A percentile compares a stretch with the other conserved stretches of the same genome.
Evolutionary conservation across 2,113 vertebrate species (phyloP).

Genomic region (Hemiscyllium ocellatum): DNA sequence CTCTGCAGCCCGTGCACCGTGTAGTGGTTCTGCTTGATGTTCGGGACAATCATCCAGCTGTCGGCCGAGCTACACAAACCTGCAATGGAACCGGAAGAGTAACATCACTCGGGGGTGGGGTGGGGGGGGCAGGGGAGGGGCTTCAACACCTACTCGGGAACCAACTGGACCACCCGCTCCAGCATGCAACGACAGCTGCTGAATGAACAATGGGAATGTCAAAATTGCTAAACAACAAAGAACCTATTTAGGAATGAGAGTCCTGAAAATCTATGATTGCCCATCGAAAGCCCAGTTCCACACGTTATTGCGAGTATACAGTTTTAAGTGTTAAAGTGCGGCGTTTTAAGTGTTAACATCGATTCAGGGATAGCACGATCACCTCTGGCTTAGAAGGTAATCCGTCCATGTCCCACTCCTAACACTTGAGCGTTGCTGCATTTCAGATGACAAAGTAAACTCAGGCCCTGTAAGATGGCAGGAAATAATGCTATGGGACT

Average conservation of each 20-base stretch:
- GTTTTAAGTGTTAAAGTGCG: no score
- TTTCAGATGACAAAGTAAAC: not conserved
- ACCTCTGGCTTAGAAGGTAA: not conserved
- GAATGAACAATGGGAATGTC: not conserved
- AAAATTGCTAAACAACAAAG: not conserved
- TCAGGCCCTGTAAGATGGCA: not conserved
- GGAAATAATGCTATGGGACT: not conserved
- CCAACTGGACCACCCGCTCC: not conserved
- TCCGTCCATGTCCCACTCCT: not conserved
- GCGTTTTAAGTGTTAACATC: not conserved
- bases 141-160: not conserved
- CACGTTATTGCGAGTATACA: not conserved
- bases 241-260: not conserved
- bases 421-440: not conserved
- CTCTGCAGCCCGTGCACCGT: slow-evolving; percentile 93
- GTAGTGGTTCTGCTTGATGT: slow-evolving; percentile 98
- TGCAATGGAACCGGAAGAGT: slow-evolving; percentile 47
- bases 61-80: slow-evolving; percentile 96
- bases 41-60: slow-evolving; percentile 99
- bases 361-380: not conserved
- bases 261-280: not conserved
- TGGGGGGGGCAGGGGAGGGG: not conserved
- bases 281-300: not conserved
- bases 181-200: not conserved
- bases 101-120: not conserved